A percentile compares a stretch with the other conserved stretches of the same genome.
These are phyloP conservation scores for Psittacula derbiana DNA, from an alignment of 2,797 vertebrate genomes.

Conservation along the genomic window DNA sequence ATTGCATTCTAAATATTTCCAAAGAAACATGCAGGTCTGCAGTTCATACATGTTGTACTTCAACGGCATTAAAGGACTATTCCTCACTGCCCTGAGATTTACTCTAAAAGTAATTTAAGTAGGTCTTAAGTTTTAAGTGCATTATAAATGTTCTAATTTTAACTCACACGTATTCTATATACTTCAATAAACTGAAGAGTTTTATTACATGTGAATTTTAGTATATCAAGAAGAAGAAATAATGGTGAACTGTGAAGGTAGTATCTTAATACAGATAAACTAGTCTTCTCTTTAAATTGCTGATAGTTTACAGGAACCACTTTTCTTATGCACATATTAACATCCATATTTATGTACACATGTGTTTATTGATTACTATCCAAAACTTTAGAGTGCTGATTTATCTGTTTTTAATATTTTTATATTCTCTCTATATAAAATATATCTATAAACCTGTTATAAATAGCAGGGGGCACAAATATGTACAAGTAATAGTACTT, in stretches of 20 bases:
- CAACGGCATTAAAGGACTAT: not conserved
- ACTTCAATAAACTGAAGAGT: not conserved
- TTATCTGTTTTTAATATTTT: not conserved
- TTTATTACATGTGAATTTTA: not conserved
- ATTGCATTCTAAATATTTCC: not conserved
- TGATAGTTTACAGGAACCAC: not conserved
- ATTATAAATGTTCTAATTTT: not conserved
- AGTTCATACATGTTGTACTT: not conserved
- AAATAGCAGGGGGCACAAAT: not conserved
- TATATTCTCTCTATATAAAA: not conserved
- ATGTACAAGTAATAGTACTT: not conserved
- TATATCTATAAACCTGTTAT: not conserved
- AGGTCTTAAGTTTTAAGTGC: not conserved
- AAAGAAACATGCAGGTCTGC: not conserved
- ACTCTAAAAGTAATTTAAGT: not conserved
- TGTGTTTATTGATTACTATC: not conserved
- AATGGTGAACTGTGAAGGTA: not conserved
- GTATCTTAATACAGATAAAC: not conserved
- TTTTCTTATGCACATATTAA: not conserved
- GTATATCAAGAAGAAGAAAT: not conserved
- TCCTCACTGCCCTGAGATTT: not conserved
- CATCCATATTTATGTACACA: not conserved
- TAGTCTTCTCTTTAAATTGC: not conserved
- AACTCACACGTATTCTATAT: not conserved
- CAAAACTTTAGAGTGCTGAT: not conserved